These are phyloP conservation scores for Syngnathus rostellatus DNA, from an alignment of 2,797 vertebrate genomes.

Conservation along the genomic window DNA sequence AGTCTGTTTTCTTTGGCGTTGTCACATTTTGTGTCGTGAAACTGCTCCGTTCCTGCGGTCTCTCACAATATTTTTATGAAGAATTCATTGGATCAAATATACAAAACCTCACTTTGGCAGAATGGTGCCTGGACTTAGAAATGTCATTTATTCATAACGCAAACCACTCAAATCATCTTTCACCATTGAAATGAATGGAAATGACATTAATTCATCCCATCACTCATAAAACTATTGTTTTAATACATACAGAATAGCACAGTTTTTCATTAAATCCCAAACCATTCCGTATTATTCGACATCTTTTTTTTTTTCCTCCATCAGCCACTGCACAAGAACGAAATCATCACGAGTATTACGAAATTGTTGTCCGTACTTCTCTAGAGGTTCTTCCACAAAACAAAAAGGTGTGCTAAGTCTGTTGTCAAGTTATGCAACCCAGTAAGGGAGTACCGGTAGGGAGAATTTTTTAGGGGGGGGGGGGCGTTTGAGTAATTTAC, in stretches of 20 bases:
- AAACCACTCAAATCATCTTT: no score
- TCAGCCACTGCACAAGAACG: slow-evolving; percentile 52
- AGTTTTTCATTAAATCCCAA: no score
- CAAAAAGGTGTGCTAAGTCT: background rate
- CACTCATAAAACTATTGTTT: background rate
- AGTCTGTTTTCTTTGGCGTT: background rate
- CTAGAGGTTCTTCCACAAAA: background rate
- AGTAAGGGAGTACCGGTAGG: background rate
- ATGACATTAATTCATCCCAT: background rate
- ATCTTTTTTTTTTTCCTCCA: slow-evolving; percentile 45
- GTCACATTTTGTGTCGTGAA: background rate
- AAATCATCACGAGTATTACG: slow-evolving; percentile 60
- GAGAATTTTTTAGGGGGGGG: background rate
- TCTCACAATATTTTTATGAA: background rate
- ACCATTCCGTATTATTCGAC: no score
- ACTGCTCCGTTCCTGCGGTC: background rate
- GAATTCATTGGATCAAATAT: background rate
- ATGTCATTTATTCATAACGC: no score
- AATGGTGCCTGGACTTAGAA: background rate
- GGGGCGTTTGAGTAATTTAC: slow-evolving; percentile 56
- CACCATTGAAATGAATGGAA: background rate
- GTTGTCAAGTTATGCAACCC: background rate
- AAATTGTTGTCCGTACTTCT: slow-evolving; percentile 21
- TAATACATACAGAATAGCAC: no score
- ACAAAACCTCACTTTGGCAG: background rate